Evolutionary conservation across 2,888 invertebrate species (phyloP).

Genomic region (Dicycla oo): DNA sequence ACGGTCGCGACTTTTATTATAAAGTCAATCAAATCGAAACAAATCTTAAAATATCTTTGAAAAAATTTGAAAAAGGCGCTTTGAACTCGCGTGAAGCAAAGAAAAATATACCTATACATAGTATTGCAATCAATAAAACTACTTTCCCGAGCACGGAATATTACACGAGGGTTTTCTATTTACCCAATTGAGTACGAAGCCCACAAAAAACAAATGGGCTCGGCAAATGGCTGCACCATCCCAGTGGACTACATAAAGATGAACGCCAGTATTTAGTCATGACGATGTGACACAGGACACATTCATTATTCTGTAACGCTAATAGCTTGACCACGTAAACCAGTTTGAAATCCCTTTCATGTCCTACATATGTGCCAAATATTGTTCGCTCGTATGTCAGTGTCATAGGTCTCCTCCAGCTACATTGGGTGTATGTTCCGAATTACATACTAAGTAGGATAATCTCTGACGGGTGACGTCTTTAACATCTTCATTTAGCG

Average conservation of each 20-base stretch:
- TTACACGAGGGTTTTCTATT: conserved; percentile 33
- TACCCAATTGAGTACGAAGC: conserved; percentile 38
- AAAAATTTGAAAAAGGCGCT: too few relatives aligned
- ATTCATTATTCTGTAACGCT: conserved; percentile 62
- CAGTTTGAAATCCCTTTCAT: conserved; percentile 57
- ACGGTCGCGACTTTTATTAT: too few relatives aligned
- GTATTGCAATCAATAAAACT: conserved; percentile 26
- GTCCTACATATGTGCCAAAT: conserved; percentile 37
- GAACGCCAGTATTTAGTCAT: conserved; percentile 48
- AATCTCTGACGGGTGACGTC: conserved; percentile 10
- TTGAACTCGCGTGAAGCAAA: not conserved
- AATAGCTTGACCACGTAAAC: conserved; percentile 60
- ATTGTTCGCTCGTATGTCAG: conserved; percentile 33
- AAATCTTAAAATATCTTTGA: not conserved
- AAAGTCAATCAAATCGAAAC: not conserved
- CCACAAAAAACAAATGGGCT: conserved; percentile 52
- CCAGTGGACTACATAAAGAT: conserved; percentile 52
- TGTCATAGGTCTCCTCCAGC: conserved; percentile 4
- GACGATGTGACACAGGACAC: conserved; percentile 54
- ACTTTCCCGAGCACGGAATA: conserved; percentile 8
- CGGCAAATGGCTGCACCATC: conserved; percentile 45
- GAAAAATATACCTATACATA: not conserved
- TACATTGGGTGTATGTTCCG: not conserved
- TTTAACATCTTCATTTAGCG: conserved; percentile 10
- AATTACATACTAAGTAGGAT: conserved; percentile 23